A percentile compares a stretch with the other conserved stretches of the same genome.
Conservation (phyloP, 2,888 invertebrate species). For the Oscheius sp. region DNA sequence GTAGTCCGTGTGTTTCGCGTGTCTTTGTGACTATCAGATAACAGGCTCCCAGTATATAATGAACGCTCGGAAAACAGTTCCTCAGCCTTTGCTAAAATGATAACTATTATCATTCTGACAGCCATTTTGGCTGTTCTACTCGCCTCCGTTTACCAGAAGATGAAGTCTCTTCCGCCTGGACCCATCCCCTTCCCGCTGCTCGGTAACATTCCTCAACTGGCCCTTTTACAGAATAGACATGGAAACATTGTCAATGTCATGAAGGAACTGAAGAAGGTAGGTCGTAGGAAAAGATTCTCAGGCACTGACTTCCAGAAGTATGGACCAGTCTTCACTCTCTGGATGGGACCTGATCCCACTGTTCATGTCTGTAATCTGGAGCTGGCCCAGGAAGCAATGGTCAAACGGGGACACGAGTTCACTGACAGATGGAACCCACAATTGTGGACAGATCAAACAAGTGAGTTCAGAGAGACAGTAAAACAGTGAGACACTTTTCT, state of each 20-base stretch:
- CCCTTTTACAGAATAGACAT: neutral
- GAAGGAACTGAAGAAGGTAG: neutral
- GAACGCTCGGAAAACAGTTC: too few relatives aligned
- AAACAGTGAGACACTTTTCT: too few relatives aligned
- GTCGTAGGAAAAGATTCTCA: neutral
- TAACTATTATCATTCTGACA: too few relatives aligned
- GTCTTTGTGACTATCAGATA: too few relatives aligned
- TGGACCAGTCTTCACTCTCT: slow-evolving; percentile 18
- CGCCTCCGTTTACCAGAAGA: too few relatives aligned
- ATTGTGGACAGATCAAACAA: too few relatives aligned
- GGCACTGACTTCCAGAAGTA: slow-evolving; percentile 5
- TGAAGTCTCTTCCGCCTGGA: neutral
- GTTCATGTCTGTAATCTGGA: slow-evolving; percentile 15
- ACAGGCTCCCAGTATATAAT: too few relatives aligned
- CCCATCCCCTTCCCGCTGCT: neutral
- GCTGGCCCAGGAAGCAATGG: slow-evolving; percentile 4
- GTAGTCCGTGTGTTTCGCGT: too few relatives aligned
- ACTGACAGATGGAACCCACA: slow-evolving; percentile 12
- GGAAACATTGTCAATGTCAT: neutral
- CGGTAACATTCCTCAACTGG: slow-evolving; percentile 11
- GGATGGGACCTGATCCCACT: slow-evolving; percentile 21
- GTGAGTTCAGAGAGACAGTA: too few relatives aligned
- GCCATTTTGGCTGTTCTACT: too few relatives aligned
- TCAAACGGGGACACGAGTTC: slow-evolving; percentile 17
- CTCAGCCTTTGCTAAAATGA: too few relatives aligned